phyloP scores from a whole-genome alignment of 2,797 vertebrate species.

The Aselliscus stoliczkanus region DNA sequence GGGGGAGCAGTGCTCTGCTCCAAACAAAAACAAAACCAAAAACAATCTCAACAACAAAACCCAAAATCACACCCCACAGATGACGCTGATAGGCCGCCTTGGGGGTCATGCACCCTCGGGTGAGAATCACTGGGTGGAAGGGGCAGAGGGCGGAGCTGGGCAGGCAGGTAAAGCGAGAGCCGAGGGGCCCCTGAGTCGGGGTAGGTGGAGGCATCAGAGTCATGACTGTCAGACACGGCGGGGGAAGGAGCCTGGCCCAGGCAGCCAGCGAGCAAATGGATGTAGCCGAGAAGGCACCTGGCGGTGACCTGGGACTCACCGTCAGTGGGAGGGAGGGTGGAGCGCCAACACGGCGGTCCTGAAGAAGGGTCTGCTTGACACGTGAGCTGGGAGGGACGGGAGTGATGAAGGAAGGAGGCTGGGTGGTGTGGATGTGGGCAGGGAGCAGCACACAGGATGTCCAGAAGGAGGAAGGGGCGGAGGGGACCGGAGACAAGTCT shows the following conservation, averaged over 20 bases:
- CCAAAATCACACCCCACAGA: neutral
- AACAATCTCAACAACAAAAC: neutral
- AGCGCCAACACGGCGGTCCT: too few species aligned
- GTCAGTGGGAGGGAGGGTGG: neutral
- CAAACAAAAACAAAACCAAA: neutral
- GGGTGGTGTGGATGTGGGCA: neutral
- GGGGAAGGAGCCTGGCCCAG: neutral
- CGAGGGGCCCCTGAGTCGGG: neutral
- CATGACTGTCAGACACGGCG: neutral
- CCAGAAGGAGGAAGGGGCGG: too few species aligned
- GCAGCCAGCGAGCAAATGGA: neutral
- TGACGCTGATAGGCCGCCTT: neutral
- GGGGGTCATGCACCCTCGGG: neutral
- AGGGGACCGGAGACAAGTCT: neutral
- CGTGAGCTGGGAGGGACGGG: neutral
- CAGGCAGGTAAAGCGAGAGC: neutral
- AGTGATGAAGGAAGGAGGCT: neutral
- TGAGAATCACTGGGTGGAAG: neutral
- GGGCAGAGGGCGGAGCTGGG: neutral
- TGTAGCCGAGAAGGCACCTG: neutral
- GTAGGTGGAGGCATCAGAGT: neutral
- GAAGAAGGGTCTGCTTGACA: too few species aligned
- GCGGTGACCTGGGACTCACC: rapidly evolving
- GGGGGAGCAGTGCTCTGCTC: neutral
- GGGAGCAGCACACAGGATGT: neutral